These are phyloP conservation scores for Fratercula arctica DNA, from an alignment of 2,797 vertebrate species.

Conservation along the genomic window DNA sequence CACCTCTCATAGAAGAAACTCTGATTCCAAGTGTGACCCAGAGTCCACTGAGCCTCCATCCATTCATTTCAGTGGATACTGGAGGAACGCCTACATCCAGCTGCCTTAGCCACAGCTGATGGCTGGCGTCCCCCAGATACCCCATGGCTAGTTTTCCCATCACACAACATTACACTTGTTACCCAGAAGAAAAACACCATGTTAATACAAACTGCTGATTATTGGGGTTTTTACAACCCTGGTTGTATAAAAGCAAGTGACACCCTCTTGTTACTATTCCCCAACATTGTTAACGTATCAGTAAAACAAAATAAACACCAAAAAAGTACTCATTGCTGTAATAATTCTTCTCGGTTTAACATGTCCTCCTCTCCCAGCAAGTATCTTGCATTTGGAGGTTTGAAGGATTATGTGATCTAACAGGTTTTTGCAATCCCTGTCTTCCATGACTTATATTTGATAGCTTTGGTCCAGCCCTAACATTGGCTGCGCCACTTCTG, in stretches of 20 bases:
- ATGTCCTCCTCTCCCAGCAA: neutral
- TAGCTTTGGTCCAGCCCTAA: neutral
- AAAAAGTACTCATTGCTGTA: neutral
- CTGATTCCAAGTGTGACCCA: neutral
- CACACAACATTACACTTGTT: neutral
- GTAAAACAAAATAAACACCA: neutral
- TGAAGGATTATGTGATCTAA: neutral
- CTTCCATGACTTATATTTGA: neutral
- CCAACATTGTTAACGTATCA: no score
- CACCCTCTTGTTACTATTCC: neutral
- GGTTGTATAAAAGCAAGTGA: neutral
- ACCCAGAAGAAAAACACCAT: neutral
- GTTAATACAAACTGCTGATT: neutral
- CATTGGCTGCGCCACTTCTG: neutral
- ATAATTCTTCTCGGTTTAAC: neutral
- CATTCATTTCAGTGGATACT: neutral
- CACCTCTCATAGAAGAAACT: neutral
- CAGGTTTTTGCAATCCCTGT: neutral
- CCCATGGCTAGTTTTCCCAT: neutral
- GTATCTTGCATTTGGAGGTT: neutral
- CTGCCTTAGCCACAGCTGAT: neutral
- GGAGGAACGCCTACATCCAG: neutral
- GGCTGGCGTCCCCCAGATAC: neutral
- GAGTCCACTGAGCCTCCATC: neutral
- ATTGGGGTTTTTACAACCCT: neutral